Evolutionary conservation across 2,113 vertebrate species (phyloP).

Genomic region (Paratilapia polleni): DNA sequence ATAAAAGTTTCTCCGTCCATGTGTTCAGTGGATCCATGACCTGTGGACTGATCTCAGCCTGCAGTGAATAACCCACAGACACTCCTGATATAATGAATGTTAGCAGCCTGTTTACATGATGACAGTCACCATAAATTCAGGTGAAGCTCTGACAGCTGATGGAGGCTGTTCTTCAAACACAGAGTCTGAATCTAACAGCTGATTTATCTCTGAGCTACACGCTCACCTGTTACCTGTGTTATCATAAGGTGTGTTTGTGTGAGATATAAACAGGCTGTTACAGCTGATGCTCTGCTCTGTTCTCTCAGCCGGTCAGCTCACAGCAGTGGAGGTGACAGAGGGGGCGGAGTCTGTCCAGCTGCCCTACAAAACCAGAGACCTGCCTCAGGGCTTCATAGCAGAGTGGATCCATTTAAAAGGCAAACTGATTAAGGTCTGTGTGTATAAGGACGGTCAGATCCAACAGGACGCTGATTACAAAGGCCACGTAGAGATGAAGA

Average conservation of each 20-base stretch:
- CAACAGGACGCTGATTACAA: neutral
- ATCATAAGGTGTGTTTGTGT: no score
- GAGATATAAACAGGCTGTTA: no score
- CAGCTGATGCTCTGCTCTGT: neutral
- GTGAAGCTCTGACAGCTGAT: no score
- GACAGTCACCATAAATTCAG: no score
- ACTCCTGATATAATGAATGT: neutral
- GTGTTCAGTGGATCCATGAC: no score
- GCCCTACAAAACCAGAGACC: neutral
- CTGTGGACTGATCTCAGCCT: neutral
- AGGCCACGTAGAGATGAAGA: neutral
- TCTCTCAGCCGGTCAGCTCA: accelerated
- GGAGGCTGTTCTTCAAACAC: no score
- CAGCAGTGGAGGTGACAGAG: neutral
- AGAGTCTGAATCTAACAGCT: neutral
- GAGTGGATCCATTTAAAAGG: neutral
- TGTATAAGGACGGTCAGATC: neutral
- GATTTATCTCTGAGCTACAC: no score
- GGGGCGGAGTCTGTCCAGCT: neutral
- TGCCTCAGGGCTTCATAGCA: neutral
- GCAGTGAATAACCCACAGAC: neutral
- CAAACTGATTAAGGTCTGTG: neutral
- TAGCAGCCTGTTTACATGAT: neutral
- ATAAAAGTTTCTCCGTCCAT: no score
- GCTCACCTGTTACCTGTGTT: neutral